Evolutionary conservation across 2,113 vertebrate species (phyloP), one percentile per base, ranked within the genome.

Genomic region (Redunca redunca): DNA sequence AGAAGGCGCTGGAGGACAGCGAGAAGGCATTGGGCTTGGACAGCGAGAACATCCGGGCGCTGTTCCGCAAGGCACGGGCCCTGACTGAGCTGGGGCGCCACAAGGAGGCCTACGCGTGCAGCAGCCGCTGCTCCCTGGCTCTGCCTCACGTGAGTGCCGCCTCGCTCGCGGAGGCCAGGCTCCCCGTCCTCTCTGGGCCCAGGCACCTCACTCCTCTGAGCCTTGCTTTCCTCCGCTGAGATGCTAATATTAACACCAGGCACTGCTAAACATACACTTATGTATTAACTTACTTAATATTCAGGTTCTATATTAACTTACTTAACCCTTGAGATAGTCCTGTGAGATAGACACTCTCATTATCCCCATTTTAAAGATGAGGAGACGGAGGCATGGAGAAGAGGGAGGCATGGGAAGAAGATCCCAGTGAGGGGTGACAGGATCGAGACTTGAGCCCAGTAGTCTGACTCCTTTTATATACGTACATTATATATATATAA

Each of bases 41-140:
- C 90, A 74, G 99, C 25, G 99, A 99, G 96, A 99, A 99, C 96
- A 99, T 98, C 97, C 98, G 98, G 86, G 99, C 99, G 0, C 98
- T 99, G 2, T 99, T 99, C 98, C 99, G 99, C 97, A 99, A 99
- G 98, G 99, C 99, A 0, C 99, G 99, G 1, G 99, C 99, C 94
- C 98, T 99, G 98, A 99, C 99, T 95, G 99, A 99, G 95, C 99
- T 99, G 10, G 99, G 99, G 9, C 99, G 98, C 83, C 99, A 99
- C 98, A 99, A 99, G 95, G 99, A 99, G 97, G 99, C 99, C 0
- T 99, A 99, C 17, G 99, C 99, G 87, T 99, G 99, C 99, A 99
- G 99, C 96, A 99, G 99, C 40, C 98, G 99, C 58, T 99, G 99
- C 96, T 98, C 99, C 97, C 99, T 99, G 6, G 98, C 99, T 25